Evolutionary conservation across 23 tunicate genomes (phyloP).

Genomic region (Clavelina lepadiformis): DNA sequence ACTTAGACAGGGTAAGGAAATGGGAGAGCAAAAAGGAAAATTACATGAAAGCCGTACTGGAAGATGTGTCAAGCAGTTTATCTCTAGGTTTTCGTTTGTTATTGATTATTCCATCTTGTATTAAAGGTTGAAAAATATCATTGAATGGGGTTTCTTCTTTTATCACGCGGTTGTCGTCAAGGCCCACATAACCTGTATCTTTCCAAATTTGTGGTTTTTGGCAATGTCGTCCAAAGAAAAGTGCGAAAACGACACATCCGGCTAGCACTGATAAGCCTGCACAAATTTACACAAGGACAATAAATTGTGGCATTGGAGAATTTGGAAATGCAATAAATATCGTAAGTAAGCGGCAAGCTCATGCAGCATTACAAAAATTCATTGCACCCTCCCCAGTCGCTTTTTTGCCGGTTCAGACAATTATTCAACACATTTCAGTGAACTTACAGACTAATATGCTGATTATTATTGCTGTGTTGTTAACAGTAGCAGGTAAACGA

Average conservation of each 20-base stretch:
- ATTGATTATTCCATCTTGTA: background rate
- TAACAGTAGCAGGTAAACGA: too few relatives aligned
- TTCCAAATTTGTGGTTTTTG: background rate
- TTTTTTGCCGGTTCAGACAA: too few relatives aligned
- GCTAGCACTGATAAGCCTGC: constrained; percentile 7
- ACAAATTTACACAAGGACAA: too few relatives aligned
- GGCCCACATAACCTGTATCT: background rate
- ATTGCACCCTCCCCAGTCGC: too few relatives aligned
- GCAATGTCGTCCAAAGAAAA: constrained; percentile 14
- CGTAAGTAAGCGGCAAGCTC: too few relatives aligned
- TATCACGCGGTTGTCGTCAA: constrained; percentile 1
- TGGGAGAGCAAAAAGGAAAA: background rate
- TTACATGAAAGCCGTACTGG: constrained; percentile 21
- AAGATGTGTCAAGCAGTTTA: constrained; percentile 13
- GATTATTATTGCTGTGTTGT: background rate
- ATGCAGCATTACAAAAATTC: too few relatives aligned
- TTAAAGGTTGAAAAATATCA: constrained; percentile 35
- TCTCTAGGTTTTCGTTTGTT: constrained; percentile 16
- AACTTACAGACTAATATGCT: too few relatives aligned
- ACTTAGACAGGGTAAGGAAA: background rate
- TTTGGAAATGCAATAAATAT: too few relatives aligned
- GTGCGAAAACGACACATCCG: background rate
- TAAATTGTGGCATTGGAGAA: too few relatives aligned
- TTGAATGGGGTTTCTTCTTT: constrained; percentile 8
- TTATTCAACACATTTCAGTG: too few relatives aligned